Evolutionary conservation across 2,888 invertebrate species (phyloP).

Genomic region (Nemapogon koenigi): DNA sequence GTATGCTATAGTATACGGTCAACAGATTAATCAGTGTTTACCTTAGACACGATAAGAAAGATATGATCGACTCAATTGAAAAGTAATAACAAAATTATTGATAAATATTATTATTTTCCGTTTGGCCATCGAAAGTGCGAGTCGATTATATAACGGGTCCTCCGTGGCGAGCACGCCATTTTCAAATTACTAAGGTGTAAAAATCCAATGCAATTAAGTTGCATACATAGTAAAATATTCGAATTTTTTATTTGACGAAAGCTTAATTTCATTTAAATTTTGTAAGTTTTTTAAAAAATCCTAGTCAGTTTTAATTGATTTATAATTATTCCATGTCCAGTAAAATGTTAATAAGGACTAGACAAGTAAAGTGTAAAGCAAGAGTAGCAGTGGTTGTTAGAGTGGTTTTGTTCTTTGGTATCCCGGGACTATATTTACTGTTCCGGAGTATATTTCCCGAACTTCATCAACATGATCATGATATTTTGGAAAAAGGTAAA

Average conservation of each 20-base stretch:
- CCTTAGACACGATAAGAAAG: conserved; percentile 8
- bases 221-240: conserved; percentile 40
- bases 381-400: conserved; percentile 32
- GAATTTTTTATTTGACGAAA: conserved; percentile 51
- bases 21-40: no score
- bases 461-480: no score
- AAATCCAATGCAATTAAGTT: conserved; percentile 34
- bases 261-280: conserved; percentile 12
- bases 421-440: conserved; percentile 35
- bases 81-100: conserved; percentile 30
- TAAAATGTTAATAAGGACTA: conserved; percentile 51
- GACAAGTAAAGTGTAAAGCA: conserved; percentile 29
- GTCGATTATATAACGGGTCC: conserved; percentile 16
- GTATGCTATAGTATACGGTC: no score
- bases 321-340: conserved; percentile 32
- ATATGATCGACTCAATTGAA: conserved; percentile 8
- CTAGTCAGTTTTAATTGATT: conserved; percentile 21
- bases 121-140: conserved; percentile 5
- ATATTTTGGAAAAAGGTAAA: no score
- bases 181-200: background rate
- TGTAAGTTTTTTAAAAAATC: conserved; percentile 11
- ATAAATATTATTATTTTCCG: conserved; percentile 26
- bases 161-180: conserved; percentile 17
- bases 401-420: conserved; percentile 37
- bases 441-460: no score